A percentile compares a stretch with the other conserved stretches of the same genome.
phyloP scores from a whole-genome alignment of 2,113 vertebrate species.

The Donacobius atricapilla region DNA sequence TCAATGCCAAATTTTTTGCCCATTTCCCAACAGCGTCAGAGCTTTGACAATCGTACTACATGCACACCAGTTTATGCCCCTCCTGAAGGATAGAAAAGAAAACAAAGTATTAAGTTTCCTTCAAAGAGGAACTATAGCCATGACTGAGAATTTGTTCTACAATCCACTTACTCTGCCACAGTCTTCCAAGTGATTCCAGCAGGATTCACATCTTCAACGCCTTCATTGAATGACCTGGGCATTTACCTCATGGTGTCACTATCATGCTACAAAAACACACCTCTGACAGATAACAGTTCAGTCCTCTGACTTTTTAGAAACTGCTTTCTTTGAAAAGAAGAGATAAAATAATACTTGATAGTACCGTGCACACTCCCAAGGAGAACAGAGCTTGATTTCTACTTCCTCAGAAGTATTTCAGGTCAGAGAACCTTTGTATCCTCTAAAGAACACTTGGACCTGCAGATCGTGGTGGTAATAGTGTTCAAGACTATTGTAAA shows the following conservation, averaged over 20 bases:
- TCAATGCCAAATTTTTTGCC: not conserved
- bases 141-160: not conserved
- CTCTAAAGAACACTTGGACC: not conserved
- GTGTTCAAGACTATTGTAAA: not conserved
- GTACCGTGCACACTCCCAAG: not conserved
- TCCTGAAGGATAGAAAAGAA: not conserved
- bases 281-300: not conserved
- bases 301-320: not conserved
- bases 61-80: not conserved
- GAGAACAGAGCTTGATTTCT: not conserved
- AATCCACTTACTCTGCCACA: not conserved
- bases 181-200: not conserved
- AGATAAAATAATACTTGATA: not conserved
- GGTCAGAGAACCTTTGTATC: not conserved
- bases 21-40: not conserved
- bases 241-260: not conserved
- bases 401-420: not conserved
- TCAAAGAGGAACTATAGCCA: not conserved
- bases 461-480: fast-evolving
- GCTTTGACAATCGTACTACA: not conserved
- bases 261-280: not conserved
- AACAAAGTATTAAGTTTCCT: not conserved
- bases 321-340: not conserved
- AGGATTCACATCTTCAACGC: not conserved
- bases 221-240: not conserved